Percentiles rank a stretch among this genome's conserved stretches.
These are phyloP conservation scores for Antennarius maculatus DNA, from an alignment of 2,797 vertebrate genomes.

Conservation along the genomic window DNA sequence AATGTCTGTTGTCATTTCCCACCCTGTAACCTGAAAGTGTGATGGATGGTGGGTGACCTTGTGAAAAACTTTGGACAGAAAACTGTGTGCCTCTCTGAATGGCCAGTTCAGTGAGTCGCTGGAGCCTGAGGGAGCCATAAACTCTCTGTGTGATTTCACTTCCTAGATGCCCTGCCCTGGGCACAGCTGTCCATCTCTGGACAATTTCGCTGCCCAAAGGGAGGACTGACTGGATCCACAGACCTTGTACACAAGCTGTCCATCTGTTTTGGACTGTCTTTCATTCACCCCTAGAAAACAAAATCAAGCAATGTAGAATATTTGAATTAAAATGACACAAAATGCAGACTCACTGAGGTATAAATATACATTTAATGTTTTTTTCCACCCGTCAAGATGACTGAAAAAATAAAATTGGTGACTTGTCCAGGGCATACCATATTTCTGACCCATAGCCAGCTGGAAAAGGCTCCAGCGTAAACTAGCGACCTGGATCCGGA, in stretches of 20 bases:
- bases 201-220: slow-evolving; percentile 78
- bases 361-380: background rate
- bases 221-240: slow-evolving; percentile 52
- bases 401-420: too few relatives aligned
- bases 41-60: slow-evolving; percentile 61
- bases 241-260: slow-evolving; percentile 60
- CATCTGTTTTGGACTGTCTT: slow-evolving; percentile 71
- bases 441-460: too few relatives aligned
- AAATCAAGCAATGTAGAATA: slow-evolving; percentile 25
- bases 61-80: slow-evolving; percentile 58
- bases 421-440: too few relatives aligned
- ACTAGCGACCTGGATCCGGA: too few relatives aligned
- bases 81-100: slow-evolving; percentile 58
- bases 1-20: background rate
- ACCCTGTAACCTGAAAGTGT: slow-evolving; percentile 18
- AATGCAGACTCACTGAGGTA: background rate
- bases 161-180: slow-evolving; percentile 76
- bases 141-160: slow-evolving; percentile 75
- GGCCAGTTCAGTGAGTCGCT: slow-evolving; percentile 69
- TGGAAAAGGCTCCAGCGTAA: too few relatives aligned
- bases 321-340: slow-evolving; percentile 8
- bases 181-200: slow-evolving; percentile 81
- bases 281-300: slow-evolving; percentile 64
- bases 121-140: slow-evolving; percentile 68
- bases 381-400: too few relatives aligned